Evolutionary conservation across 2,113 vertebrate species (phyloP), one percentile per base, ranked within the genome.

Genomic region (Leptodactylus fuscus): DNA sequence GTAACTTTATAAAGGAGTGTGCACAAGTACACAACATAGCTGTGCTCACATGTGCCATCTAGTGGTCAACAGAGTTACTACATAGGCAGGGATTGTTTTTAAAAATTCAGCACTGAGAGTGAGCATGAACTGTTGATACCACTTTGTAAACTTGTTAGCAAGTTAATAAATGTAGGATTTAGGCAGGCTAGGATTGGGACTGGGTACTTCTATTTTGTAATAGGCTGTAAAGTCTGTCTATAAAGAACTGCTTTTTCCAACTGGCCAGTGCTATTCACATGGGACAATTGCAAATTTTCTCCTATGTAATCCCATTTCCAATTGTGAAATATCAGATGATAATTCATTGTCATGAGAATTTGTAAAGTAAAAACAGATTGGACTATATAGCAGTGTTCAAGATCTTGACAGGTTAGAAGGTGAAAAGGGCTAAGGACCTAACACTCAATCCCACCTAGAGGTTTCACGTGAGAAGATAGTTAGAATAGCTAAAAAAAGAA

Each of bases 11-110:
- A 48, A 15, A 74, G 29, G 29, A 69, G 32, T 34, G 16, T 67
- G 36, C 69, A 11, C 15, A 24, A 32, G 15, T 51, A 9, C 12
- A 48, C 16, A 51, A n/a, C 22, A 51, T 27, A 49, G 15, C 27
- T 29, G 16, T 79, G 46, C 83, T 79, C 60, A 55, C 38, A 53
- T 27, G 75, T n/a, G 75, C 75, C 83, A 85, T 85, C 83, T 79
- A 70, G 83, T 85, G 83, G 49, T 70, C 3, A 18, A 67, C 1
- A 27, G 12, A 53, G 16, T 13, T 22, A 79, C 6, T 79, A 65
- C 83, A 44, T 1, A 48, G 41, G 2, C n/a, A 74, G 22, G 34
- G 13, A 6, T 48, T 27, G 29, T 74, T 46, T 3, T 73, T 70
- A 32, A 13, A 44, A 44, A 46, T 78, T 32, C 9, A n/a, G 22